Conservation (phyloP, 1,140 invertebrate species). For the Saccostrea glomerata region DNA sequence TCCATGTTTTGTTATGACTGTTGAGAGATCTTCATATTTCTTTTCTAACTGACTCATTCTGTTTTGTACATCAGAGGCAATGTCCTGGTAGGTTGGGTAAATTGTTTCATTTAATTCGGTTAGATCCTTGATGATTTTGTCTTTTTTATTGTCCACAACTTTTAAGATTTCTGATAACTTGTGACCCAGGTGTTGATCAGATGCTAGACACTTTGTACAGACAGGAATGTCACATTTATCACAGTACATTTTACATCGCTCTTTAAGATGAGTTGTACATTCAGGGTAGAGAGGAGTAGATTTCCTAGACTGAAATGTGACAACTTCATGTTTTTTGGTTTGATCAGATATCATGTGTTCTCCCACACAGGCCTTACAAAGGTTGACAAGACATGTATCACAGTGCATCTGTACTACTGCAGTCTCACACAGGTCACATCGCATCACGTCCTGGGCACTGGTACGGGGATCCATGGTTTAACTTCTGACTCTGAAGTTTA, state of each 20-base stretch:
- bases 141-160: not conserved
- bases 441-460: not conserved
- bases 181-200: not conserved
- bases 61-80: not conserved
- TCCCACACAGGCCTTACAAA: not conserved
- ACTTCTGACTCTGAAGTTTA: not conserved
- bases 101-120: not conserved
- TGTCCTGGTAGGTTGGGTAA: not conserved
- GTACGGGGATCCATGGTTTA: not conserved
- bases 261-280: not conserved
- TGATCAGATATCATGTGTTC: not conserved
- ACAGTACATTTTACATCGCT: not conserved
- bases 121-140: not conserved
- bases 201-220: not conserved
- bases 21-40: not conserved
- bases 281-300: not conserved
- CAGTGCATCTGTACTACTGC: not conserved
- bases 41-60: not conserved
- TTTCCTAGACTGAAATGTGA: not conserved
- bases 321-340: not conserved
- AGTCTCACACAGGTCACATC: not conserved
- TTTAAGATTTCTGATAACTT: not conserved
- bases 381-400: not conserved
- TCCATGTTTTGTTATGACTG: not conserved
- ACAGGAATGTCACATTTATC: not conserved